Conservation (phyloP, 2,888 invertebrate genomes). For the Creontiades dilutus region DNA sequence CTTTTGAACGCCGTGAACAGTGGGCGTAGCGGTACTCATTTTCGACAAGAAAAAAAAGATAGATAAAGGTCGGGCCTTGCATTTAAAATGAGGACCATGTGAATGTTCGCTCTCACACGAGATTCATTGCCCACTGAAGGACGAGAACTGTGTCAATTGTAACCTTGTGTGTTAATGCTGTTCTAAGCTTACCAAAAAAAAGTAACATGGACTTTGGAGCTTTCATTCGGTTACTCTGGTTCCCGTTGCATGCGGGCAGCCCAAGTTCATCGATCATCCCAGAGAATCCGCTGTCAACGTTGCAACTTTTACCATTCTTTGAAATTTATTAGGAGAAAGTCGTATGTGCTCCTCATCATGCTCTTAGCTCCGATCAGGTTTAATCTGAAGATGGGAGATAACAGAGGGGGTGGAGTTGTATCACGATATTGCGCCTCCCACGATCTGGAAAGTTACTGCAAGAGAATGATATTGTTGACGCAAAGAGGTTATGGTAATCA, state of each 20-base stretch:
- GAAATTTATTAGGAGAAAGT: conserved; percentile 43
- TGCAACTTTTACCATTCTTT: conserved; percentile 7
- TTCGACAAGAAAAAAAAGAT: conserved; percentile 13
- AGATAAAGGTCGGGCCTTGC: conserved; percentile 59
- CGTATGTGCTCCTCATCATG: conserved; percentile 41
- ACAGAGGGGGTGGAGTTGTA: conserved; percentile 15
- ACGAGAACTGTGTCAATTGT: conserved; percentile 59
- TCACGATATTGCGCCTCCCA: conserved; percentile 59
- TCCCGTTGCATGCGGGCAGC: neutral
- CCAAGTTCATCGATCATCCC: neutral
- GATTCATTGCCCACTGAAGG: conserved; percentile 38
- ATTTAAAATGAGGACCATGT: conserved; percentile 59
- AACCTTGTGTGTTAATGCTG: conserved; percentile 52
- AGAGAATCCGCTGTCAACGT: conserved; percentile 23
- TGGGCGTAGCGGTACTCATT: conserved; percentile 27
- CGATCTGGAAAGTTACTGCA: conserved; percentile 12
- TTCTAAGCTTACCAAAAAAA: conserved; percentile 45
- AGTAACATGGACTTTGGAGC: conserved; percentile 22
- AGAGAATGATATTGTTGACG: neutral
- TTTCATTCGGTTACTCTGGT: neutral
- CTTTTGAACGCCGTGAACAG: conserved; percentile 40
- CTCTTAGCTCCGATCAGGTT: neutral
- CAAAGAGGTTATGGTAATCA: conserved; percentile 2
- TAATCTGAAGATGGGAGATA: conserved; percentile 54
- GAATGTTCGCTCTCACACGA: conserved; percentile 47